phyloP scores from a whole-genome alignment of 2,797 vertebrate species.

The Poliocrania exsul region DNA sequence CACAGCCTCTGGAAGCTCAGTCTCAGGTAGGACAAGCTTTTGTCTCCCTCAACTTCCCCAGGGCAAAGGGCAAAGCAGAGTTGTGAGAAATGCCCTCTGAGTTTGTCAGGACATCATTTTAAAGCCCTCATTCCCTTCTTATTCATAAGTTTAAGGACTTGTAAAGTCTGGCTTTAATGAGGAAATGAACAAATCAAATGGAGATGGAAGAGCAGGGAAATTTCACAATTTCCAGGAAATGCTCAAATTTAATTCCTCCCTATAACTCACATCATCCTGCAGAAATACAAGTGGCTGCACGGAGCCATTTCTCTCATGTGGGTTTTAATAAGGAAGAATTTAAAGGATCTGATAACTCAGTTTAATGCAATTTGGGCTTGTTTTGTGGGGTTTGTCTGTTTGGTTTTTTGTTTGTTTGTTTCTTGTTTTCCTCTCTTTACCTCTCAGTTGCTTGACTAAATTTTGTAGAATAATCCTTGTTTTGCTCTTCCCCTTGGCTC shows the following conservation, averaged over 20 bases:
- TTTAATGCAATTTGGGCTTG: background rate
- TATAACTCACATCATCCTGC: background rate
- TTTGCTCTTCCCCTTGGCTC: background rate
- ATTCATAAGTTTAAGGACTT: background rate
- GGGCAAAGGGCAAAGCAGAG: background rate
- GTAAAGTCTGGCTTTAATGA: background rate
- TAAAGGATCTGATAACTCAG: background rate
- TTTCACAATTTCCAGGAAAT: background rate
- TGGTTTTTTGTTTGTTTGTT: background rate
- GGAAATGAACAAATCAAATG: background rate
- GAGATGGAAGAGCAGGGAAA: background rate
- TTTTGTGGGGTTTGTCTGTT: background rate
- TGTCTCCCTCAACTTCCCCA: background rate
- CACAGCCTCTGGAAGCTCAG: background rate
- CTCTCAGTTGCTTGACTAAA: background rate
- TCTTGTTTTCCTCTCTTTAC: background rate
- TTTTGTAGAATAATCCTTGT: background rate
- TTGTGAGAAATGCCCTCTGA: background rate
- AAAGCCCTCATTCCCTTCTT: background rate
- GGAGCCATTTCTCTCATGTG: background rate
- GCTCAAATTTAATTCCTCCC: background rate
- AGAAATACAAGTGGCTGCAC: background rate
- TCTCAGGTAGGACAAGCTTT: background rate
- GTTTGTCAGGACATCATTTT: background rate
- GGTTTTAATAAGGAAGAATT: background rate